Evolutionary conservation across 2,888 invertebrate species (phyloP), one percentile per base, ranked within the genome.

Genomic region (Tetragnatha montana): DNA sequence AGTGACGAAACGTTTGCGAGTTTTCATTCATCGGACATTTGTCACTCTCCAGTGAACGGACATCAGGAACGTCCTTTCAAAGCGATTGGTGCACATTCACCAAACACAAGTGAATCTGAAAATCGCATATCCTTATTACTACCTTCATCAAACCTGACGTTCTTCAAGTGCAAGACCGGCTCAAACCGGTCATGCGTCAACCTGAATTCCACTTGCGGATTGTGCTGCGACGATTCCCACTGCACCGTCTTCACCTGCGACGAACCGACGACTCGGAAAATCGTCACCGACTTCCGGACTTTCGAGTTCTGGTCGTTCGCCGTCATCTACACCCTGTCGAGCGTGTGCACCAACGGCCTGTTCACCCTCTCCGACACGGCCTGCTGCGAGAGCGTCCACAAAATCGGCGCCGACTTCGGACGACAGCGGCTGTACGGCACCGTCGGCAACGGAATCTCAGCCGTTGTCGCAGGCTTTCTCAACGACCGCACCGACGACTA

Each of bases 331-430:
- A 50, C 91, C 0, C 14, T 90, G 17, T 83, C 91, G 10, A 84
- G 87, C 49, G 76, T 88, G 10, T 87, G 89, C 22, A 87, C 76
- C 68, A 91, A 88, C 17, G 83, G 85, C 6, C 81, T 91, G 14
- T 90, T 91, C 22, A 92, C 91, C 8, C 86, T 92, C 6, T 91
- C 91, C 3, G 92, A 92, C 69, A 89, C 91, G 8, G 88, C 88
- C 70, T 82, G 91, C 84, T 85, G 91, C 89, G 91, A 91, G 82
- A 85, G 81, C 73, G 51, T 91, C 50, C 68, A 89, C 17, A 80
- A 81, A 12, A 35, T 35, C 8, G 81, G 70, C 17, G 47, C 80
- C 8, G 88, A 85, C 68, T 92, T 86, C 71, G 92, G 92, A 6
- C 68, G 60, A 12, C 91, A 91, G 74, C 83, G 92, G 50, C 84